Evolutionary conservation across 2,113 vertebrate species (phyloP).

Genomic region (Limnothrissa miodon): DNA sequence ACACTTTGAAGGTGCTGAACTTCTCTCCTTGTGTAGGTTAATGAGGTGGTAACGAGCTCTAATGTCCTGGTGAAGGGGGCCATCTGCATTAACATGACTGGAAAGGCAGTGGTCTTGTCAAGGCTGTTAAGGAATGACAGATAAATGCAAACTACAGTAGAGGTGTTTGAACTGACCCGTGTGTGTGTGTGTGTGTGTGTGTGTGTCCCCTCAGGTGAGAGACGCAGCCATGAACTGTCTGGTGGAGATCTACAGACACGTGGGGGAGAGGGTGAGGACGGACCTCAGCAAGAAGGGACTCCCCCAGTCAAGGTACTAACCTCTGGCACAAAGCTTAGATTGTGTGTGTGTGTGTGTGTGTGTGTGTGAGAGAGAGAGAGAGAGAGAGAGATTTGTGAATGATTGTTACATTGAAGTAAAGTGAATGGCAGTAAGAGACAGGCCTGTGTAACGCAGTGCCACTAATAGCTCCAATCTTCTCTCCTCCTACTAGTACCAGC

Average conservation of each 20-base stretch:
- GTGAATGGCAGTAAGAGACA: background rate
- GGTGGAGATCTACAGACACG: slow-evolving; percentile 98
- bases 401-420: too few species aligned
- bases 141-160: background rate
- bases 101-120: background rate
- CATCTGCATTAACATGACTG: background rate
- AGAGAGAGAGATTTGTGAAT: background rate
- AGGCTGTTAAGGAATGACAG: background rate
- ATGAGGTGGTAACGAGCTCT: too few species aligned
- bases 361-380: background rate
- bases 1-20: too few species aligned
- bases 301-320: slow-evolving; percentile 89
- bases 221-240: slow-evolving; percentile 94
- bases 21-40: too few species aligned
- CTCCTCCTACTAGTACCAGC: too few species aligned
- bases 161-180: background rate
- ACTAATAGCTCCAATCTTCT: too few species aligned
- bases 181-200: background rate
- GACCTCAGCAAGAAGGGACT: slow-evolving; percentile 98
- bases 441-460: too few species aligned
- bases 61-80: background rate
- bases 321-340: background rate
- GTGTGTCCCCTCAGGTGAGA: slow-evolving; percentile 77
- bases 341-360: background rate
- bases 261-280: slow-evolving; percentile 94